Evolutionary conservation across 2,888 invertebrate genomes (phyloP).

Genomic region (Papilio demoleus): DNA sequence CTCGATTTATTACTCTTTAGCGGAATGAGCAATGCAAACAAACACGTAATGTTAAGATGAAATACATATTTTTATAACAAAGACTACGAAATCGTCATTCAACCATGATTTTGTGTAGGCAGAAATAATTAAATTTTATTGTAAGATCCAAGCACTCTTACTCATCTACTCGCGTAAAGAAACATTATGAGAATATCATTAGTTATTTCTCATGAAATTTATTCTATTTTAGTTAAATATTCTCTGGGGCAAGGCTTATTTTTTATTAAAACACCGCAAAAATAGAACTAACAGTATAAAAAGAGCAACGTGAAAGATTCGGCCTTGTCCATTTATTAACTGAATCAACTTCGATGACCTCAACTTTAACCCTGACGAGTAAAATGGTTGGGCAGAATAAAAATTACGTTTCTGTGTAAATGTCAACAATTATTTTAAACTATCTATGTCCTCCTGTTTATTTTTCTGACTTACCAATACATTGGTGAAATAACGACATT

Average conservation of each 20-base stretch:
- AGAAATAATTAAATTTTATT: background rate
- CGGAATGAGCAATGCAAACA: slow-evolving; percentile 53
- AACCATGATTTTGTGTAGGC: background rate
- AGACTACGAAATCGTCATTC: background rate
- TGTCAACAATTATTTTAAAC: background rate
- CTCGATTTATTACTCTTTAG: slow-evolving; percentile 52
- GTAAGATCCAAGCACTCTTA: background rate
- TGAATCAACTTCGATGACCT: slow-evolving; percentile 30
- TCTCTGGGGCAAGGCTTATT: background rate
- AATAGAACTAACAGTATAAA: slow-evolving; percentile 47
- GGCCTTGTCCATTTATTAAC: slow-evolving; percentile 32
- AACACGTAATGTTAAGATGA: slow-evolving; percentile 23
- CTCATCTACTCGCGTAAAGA: too few species aligned
- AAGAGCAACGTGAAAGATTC: background rate
- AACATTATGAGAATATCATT: too few species aligned
- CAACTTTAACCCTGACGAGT: slow-evolving; percentile 24
- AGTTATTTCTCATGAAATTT: too few species aligned
- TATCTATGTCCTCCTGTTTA: background rate
- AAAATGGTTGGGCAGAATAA: slow-evolving; percentile 36
- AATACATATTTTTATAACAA: background rate
- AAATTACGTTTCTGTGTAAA: slow-evolving; percentile 26
- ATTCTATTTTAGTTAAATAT: too few species aligned
- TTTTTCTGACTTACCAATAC: slow-evolving; percentile 34
- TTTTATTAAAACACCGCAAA: slow-evolving; percentile 46
- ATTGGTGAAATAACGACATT: too few species aligned